Percentiles rank a stretch among this genome's conserved stretches.
phyloP scores from a whole-genome alignment of 2,113 vertebrate species.

The Zosterops borbonicus region DNA sequence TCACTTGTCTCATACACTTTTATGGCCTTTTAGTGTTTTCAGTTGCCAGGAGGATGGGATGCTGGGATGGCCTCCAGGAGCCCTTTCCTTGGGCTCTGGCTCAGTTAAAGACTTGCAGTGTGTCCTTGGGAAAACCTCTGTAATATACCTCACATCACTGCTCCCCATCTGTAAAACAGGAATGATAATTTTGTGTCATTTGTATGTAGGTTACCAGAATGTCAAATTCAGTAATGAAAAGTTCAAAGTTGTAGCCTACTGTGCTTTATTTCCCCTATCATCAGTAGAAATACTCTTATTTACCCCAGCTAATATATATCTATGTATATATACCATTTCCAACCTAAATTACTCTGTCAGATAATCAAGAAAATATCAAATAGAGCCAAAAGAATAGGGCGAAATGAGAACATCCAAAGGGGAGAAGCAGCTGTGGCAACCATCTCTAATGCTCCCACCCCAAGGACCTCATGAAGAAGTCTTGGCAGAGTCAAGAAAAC shows the following conservation, averaged over 20 bases:
- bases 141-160: not conserved
- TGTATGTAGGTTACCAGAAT: not conserved
- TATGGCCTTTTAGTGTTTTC: constrained; percentile 27
- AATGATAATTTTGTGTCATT: not conserved
- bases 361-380: not conserved
- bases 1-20: constrained; percentile 10
- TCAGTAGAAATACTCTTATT: not conserved
- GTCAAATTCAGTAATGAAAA: not conserved
- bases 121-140: not conserved
- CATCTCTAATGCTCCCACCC: not conserved
- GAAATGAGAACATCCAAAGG: not conserved
- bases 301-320: not conserved
- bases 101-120: not conserved
- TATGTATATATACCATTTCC: not conserved
- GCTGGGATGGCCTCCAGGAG: not conserved
- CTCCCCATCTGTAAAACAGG: not conserved
- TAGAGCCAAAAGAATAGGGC: not conserved
- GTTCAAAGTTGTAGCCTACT: not conserved
- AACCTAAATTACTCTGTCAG: not conserved
- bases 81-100: not conserved
- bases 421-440: not conserved
- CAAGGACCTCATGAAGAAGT: not conserved
- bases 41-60: not conserved
- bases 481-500: not conserved
- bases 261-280: not conserved